Evolutionary conservation across 2,888 invertebrate genomes (phyloP), one percentile per base, ranked within the genome.

Genomic region (Folsomia candida): DNA sequence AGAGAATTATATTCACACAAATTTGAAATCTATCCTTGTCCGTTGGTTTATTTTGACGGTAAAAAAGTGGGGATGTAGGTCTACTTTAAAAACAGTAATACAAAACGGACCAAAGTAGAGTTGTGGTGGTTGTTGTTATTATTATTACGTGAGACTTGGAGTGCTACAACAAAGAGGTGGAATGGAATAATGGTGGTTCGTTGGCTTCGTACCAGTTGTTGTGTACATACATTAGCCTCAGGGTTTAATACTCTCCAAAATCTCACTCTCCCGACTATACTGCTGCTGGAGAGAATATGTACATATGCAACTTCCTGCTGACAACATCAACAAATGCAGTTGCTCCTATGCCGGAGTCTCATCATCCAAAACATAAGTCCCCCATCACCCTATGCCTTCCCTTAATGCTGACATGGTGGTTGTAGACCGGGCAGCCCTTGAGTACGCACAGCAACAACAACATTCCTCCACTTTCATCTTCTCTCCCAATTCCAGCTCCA

Each of bases 281-380:
- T 47, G 18, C 9, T 47, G 47, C 47, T 47, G 47, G 47, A 47
- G 47, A 47, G 18, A 11, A 47, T 47, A n/a, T n/a, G 37, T 4
- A 37, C 4, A 4, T 37, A 9, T 54, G 18, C 54, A 54, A 54
- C 54, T 54, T 54, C 54, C 54, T 54, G 11, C 54, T 4, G n/a
- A 54, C 54, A 54, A 54, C 54, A 54, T 14, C 54, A 54, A 14
- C 11, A 54, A 6, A 4, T 54, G 14, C n/a, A n/a, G n/a, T n/a
- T n/a, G n/a, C n/a, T n/a, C n/a, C n/a, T n/a, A n/a, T 11, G 63
- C 63, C 29, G 29, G 29, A 63, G 63, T 22, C 29, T 27, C 20
- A 51, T n/a, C n/a, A 65, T 37, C 51, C 65, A 65, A 65, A 65
- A 65, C 51, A 65, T 51, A 63, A 27, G 28, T 51, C 51, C 51